Conservation (phyloP, 2,888 invertebrate genomes). For the Plebejus melissa region DNA sequence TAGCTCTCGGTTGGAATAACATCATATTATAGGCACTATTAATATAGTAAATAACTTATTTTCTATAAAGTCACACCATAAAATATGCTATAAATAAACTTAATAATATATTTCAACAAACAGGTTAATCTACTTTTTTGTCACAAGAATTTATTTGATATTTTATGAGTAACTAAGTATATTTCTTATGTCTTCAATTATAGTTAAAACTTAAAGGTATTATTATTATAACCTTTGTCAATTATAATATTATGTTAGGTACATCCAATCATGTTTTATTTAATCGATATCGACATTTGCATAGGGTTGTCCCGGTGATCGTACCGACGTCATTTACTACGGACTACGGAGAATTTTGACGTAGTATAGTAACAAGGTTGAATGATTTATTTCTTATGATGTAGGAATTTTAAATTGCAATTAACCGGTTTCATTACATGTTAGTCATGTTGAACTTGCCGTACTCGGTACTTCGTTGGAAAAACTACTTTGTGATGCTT, state of each 20-base stretch:
- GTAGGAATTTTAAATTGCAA: constrained; percentile 19
- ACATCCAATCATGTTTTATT: too few species aligned
- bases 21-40: neutral
- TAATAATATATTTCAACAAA: neutral
- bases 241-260: too few species aligned
- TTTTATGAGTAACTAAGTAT: too few species aligned
- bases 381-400: constrained; percentile 20
- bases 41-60: neutral
- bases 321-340: constrained; percentile 23
- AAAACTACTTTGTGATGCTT: neutral
- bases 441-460: neutral
- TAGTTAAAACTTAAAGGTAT: neutral
- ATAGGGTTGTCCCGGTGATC: neutral
- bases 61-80: neutral
- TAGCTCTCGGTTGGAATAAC: neutral
- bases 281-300: constrained; percentile 6
- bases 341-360: constrained; percentile 7
- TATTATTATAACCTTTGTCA: neutral
- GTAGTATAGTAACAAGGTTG: constrained; percentile 15
- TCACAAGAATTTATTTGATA: too few species aligned
- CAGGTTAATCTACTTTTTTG: neutral
- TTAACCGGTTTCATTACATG: neutral
- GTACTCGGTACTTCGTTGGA: neutral
- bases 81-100: neutral
- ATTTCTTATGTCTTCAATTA: neutral